Evolutionary conservation across 2,797 vertebrate genomes (phyloP), one percentile per base, ranked within the genome.

Genomic region (Sebastes miniatus): DNA sequence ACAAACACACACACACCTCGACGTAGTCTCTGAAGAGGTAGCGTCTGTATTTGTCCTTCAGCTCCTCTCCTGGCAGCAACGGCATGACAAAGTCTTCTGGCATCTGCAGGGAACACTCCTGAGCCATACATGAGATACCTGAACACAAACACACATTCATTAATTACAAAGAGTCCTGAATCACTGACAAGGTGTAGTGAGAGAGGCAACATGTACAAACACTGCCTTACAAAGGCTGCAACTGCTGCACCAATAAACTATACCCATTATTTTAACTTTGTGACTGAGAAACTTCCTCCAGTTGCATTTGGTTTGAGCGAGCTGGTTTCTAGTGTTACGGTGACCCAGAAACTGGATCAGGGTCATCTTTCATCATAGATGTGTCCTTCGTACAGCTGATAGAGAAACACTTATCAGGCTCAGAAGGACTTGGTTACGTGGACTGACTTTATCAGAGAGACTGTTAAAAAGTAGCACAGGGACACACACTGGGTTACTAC

Each of bases 11-110:
- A 68, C 31, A 86, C 88, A 95, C 99, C 97, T 99, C 99, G 56
- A 99, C 97, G 29, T 99, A 99, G 93, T 99, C 99, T 96, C 99
- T 98, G 97, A 99, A 99, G 97, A 99, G 99, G 97, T 99, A 99
- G 97, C 98, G 98, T 95, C 97, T 97, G 93, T 99, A 99, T 97
- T 98, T 99, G 91, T 99, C 99, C 96, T 97, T 98, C 87, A 99
- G 94, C 93, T 99, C 98, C 92, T 99, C 98, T 59, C 94, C 97
- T 88, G 97, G 96, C 94, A 99, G 95, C 95, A 99, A 94, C 2
- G 97, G 97, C 92, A 99, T 96, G 84, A 99, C 98, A 92, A 98
- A 98, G 90, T 99, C 98, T 93, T 99, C 98, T 87, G 98, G 98
- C 89, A 97, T 97, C 79, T 97, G 96, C 77, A 99, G 97, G 4